Conservation (phyloP, 2,113 vertebrate species). For the Mastomys natalensis region DNA sequence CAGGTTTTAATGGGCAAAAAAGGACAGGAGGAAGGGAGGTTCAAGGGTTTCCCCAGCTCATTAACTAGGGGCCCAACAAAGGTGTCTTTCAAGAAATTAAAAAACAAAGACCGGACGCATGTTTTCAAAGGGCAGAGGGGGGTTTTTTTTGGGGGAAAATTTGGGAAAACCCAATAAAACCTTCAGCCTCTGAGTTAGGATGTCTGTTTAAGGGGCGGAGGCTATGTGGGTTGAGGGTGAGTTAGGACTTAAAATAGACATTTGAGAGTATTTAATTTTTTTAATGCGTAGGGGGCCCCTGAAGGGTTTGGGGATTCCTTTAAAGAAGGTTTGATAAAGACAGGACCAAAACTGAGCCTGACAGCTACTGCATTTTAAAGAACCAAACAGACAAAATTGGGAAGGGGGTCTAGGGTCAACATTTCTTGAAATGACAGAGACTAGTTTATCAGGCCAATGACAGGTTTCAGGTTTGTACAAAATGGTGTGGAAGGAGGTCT, state of each 20-base stretch:
- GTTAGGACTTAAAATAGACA: not conserved
- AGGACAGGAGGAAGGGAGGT: too few species aligned
- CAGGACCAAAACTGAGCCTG: not conserved
- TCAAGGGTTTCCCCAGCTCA: too few species aligned
- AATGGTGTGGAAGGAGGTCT: not conserved
- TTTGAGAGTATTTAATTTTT: not conserved
- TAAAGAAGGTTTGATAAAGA: not conserved
- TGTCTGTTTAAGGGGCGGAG: not conserved
- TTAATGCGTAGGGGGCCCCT: too few species aligned
- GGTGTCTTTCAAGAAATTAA: too few species aligned
- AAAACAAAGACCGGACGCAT: too few species aligned
- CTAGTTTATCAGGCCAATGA: not conserved
- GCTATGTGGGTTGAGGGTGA: not conserved
- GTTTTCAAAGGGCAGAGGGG: too few species aligned
- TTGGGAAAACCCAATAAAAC: not conserved
- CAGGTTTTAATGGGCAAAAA: too few species aligned
- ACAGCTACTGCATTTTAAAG: not conserved
- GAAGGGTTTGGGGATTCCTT: too few species aligned
- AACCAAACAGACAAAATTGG: not conserved
- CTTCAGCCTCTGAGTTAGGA: not conserved
- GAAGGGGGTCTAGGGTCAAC: not conserved
- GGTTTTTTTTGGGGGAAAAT: too few species aligned
- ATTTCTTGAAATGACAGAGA: not conserved
- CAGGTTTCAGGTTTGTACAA: not conserved
- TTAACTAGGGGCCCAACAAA: too few species aligned